phyloP scores from a whole-genome alignment of 1,140 invertebrate species.

The Thrips palmi region DNA sequence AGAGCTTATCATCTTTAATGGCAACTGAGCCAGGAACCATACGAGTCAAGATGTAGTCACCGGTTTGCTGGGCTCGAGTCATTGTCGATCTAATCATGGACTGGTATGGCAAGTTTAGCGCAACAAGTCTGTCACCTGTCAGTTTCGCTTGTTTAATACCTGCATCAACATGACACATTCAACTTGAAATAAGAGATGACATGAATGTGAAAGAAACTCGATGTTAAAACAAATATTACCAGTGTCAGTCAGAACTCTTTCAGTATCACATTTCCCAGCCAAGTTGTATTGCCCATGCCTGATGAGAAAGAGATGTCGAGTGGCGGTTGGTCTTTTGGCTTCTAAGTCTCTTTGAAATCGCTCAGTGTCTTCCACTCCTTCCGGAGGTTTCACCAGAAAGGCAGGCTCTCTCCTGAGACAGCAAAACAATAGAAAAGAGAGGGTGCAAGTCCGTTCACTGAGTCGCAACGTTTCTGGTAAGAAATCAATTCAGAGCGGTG shows the following conservation, averaged over 20 bases:
- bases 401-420: conserved; percentile 27
- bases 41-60: conserved; percentile 14
- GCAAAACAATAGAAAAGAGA: too few relatives aligned
- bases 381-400: conserved; percentile 22
- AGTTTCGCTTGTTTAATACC: conserved; percentile 64
- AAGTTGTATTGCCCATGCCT: conserved; percentile 88
- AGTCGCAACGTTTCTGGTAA: not conserved
- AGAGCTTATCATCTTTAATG: conserved; percentile 51
- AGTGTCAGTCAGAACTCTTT: conserved; percentile 58
- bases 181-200: too few relatives aligned
- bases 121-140: conserved; percentile 57
- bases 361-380: conserved; percentile 12
- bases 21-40: conserved; percentile 29
- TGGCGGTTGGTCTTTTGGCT: conserved; percentile 39
- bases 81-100: conserved; percentile 75
- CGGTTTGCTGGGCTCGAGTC: conserved; percentile 46
- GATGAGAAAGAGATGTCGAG: conserved; percentile 74
- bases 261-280: conserved; percentile 48
- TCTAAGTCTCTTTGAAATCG: conserved; percentile 36
- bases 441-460: too few relatives aligned
- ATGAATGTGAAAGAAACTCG: too few relatives aligned
- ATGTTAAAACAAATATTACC: too few relatives aligned
- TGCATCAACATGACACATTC: too few relatives aligned
- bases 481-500: not conserved
- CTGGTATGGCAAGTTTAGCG: conserved; percentile 59